Evolutionary conservation across 2,797 vertebrate genomes (phyloP).

Genomic region (Sebastes cheni): DNA sequence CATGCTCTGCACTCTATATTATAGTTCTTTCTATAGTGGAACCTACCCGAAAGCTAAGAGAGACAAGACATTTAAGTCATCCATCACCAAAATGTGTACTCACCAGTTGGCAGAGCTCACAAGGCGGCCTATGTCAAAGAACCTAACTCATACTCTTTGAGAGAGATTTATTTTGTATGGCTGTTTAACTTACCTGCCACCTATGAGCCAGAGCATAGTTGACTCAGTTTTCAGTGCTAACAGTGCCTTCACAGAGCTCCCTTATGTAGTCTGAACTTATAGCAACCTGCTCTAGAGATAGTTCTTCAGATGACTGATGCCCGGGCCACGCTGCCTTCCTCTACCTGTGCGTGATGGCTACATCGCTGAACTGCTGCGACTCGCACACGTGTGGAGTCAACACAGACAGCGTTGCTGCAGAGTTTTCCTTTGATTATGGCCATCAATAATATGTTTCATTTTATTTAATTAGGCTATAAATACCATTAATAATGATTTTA

Average conservation of each 20-base stretch:
- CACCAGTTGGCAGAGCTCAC: not conserved
- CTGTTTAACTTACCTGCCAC: not conserved
- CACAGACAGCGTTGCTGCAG: not conserved
- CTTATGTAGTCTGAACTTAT: too few relatives aligned
- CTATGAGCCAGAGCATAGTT: not conserved
- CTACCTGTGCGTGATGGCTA: not conserved
- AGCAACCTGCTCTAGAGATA: not conserved
- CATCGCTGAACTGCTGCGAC: not conserved
- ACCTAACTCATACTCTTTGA: not conserved
- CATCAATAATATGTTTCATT: not conserved
- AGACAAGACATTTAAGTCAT: conserved; percentile 2
- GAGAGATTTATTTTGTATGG: not conserved
- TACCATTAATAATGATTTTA: fast-evolving
- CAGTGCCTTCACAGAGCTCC: not conserved
- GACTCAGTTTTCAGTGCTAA: not conserved
- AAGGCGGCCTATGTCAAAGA: not conserved
- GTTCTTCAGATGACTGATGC: not conserved
- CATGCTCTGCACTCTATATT: not conserved
- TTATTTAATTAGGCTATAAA: not conserved
- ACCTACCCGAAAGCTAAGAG: not conserved
- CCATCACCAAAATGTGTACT: not conserved
- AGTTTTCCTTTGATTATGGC: not conserved
- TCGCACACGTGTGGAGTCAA: not conserved
- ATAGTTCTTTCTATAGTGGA: too few relatives aligned
- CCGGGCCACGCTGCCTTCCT: not conserved